A percentile compares a stretch with the other conserved stretches of the same genome.
Conservation (phyloP, 2,113 vertebrate genomes). For the Barbus barbus region DNA sequence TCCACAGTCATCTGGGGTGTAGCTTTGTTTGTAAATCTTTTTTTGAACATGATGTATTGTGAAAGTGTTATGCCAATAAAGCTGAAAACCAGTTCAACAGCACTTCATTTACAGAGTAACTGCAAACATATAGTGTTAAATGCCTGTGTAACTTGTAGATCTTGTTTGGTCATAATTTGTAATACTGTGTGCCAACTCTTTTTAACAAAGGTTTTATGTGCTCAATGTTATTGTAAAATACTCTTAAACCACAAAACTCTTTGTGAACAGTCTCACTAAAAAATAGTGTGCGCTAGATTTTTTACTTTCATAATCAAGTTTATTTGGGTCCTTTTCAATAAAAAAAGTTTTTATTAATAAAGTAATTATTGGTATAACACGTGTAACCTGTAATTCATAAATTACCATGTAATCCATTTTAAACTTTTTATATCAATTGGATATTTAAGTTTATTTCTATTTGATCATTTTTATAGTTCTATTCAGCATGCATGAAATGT, state of each 20-base stretch:
- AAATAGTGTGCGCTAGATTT: too few species aligned
- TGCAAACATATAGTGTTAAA: background rate
- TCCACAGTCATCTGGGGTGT: background rate
- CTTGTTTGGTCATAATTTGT: background rate
- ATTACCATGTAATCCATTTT: too few species aligned
- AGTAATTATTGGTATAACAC: too few species aligned
- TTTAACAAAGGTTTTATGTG: background rate
- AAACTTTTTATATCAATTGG: too few species aligned
- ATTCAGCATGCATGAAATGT: too few species aligned
- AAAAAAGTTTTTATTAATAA: rapidly evolving
- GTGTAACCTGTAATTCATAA: too few species aligned
- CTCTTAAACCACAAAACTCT: background rate
- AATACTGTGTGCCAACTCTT: background rate
- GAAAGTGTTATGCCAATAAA: background rate
- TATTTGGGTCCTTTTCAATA: background rate
- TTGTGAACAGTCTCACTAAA: background rate
- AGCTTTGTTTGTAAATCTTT: background rate
- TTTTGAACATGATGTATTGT: background rate
- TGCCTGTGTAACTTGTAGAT: background rate
- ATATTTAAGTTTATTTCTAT: too few species aligned
- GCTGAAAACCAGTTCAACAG: background rate
- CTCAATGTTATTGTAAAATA: background rate
- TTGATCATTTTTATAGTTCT: too few species aligned
- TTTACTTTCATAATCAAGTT: too few species aligned
- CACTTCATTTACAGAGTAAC: background rate